Conservation (phyloP, 2,888 invertebrate genomes). For the Netelia virgata region DNA sequence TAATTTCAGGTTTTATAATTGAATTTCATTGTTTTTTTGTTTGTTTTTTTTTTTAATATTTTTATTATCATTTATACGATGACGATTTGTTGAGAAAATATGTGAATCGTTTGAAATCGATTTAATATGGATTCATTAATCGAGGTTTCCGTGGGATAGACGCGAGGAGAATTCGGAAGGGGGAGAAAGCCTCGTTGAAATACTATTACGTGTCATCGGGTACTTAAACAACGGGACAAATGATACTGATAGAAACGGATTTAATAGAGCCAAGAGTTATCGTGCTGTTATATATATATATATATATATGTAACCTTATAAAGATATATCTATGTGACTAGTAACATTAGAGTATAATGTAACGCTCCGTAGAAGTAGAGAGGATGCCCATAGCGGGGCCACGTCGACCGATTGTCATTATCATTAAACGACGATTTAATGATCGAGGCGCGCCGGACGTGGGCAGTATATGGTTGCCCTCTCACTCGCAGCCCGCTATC, state of each 20-base stretch:
- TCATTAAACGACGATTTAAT: constrained; percentile 82
- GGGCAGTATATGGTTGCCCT: constrained; percentile 73
- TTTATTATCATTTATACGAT: neutral
- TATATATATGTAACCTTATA: neutral
- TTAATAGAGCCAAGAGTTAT: constrained; percentile 59
- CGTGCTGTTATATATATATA: constrained; percentile 2
- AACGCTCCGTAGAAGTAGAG: constrained; percentile 64
- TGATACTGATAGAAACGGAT: constrained; percentile 67
- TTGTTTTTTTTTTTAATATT: too few species aligned
- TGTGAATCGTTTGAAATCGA: too few species aligned
- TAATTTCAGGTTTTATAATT: neutral
- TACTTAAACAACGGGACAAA: constrained; percentile 65
- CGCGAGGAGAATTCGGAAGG: neutral
- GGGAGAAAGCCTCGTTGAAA: constrained; percentile 43
- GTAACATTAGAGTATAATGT: constrained; percentile 67
- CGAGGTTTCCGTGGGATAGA: constrained; percentile 6
- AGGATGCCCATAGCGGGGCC: constrained; percentile 68
- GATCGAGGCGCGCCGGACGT: constrained; percentile 81
- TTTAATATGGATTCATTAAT: constrained; percentile 6
- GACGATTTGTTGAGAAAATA: neutral
- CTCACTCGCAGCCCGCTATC: constrained; percentile 4
- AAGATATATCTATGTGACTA: constrained; percentile 31
- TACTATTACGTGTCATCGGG: constrained; percentile 58
- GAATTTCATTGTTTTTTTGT: neutral
- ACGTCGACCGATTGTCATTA: constrained; percentile 77